A percentile compares a stretch with the other conserved stretches of the same genome.
Evolutionary conservation across 2,113 vertebrate genomes (phyloP).

Genomic region (Haplotaxodon microlepis): DNA sequence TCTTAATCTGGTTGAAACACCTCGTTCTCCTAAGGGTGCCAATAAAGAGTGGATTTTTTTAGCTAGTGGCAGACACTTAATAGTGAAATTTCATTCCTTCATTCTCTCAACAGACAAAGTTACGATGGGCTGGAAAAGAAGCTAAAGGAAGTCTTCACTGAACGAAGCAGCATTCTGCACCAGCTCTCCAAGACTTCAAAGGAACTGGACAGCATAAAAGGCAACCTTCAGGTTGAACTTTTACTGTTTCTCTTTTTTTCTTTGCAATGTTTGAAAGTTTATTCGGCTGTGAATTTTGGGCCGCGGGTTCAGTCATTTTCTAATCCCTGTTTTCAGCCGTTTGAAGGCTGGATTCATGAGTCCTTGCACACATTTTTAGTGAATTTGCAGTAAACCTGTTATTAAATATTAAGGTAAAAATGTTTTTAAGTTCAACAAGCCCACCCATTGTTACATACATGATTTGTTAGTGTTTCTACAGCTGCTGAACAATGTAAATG

Average conservation of each 20-base stretch:
- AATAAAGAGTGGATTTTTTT: constrained; percentile 34
- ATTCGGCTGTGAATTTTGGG: neutral
- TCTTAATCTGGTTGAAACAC: constrained; percentile 32
- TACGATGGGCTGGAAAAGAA: constrained; percentile 90
- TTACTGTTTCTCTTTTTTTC: constrained; percentile 6
- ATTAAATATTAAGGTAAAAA: constrained; percentile 9
- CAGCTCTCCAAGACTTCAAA: constrained; percentile 91
- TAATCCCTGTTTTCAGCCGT: neutral
- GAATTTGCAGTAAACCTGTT: neutral
- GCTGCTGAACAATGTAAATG: neutral
- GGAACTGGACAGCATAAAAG: constrained; percentile 90
- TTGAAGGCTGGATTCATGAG: neutral
- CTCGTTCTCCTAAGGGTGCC: neutral
- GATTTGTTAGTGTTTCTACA: neutral
- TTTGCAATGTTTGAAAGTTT: neutral
- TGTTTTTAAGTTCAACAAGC: neutral
- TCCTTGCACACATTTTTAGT: neutral
- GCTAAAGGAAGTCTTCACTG: constrained; percentile 90
- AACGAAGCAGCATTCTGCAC: constrained; percentile 84
- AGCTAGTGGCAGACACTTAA: constrained; percentile 14
- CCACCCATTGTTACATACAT: neutral
- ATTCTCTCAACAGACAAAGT: constrained; percentile 78
- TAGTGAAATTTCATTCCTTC: constrained; percentile 24
- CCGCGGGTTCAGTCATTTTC: neutral
- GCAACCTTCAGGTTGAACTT: constrained; percentile 83